Evolutionary conservation across 1,140 invertebrate genomes (phyloP), one percentile per base, ranked within the genome.

Genomic region (Nixonia krombeini): DNA sequence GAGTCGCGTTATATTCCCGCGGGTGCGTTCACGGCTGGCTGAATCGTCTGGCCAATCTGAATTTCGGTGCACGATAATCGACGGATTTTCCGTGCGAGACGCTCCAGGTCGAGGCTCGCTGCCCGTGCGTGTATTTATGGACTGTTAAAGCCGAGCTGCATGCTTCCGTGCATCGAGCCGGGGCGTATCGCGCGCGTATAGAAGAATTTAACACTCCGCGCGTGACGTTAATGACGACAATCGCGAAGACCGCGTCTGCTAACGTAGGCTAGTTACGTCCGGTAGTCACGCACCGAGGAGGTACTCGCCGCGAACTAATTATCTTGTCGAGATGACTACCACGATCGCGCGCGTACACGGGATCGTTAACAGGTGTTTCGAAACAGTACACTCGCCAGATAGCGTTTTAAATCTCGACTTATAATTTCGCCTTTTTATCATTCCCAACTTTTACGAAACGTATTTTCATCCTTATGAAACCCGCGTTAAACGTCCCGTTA

Each of bases 311-410:
- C n/a, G 26, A 51, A 52, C 62, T 70, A 74, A 73, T 76, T 76
- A 74, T 70, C 72, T 73, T 67, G 52, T 66, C 63, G 57, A 46
- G 52, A 63, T 55, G 51, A 46, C 41, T 66, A 57, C 29, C 66
- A 35, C 47, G 56, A 70, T 65, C 40, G 47, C 23, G 47, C 52
- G 50, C 52, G 53, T 46, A 55, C 37, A 42, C 42, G 37, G 35
- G 15, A 29, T 41, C 23, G 4, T 40, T 16, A 29, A 40, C 38
- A 35, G 33, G 33, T 35, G 33, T 35, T 35, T 35, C 33, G 33
- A 35, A 35, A 35, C 33, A 13, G 10, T 35, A 35, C 33, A 35
- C 13, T 13, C 5, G 2, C n/a, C 4, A 35, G 33, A 35, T 35
- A 10, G 12, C 13, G 12, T 35, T 35, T 35, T 13, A n/a, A 35